A percentile compares a stretch with the other conserved stretches of the same genome.
These are phyloP conservation scores for Cichlasoma orientale DNA, from an alignment of 2,797 vertebrate species.

Conservation along the genomic window DNA sequence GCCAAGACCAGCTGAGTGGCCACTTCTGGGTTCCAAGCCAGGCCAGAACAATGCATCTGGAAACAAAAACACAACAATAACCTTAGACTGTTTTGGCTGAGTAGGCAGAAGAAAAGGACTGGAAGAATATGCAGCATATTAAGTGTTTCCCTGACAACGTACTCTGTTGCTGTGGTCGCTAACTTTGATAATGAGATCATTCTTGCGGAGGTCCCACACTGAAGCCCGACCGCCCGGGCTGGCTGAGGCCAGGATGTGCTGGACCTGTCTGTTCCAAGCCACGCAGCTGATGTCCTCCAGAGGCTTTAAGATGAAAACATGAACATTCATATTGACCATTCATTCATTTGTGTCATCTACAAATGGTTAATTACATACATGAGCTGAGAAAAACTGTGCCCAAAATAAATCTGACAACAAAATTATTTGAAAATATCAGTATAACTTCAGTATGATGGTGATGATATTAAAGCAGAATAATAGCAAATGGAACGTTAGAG, in stretches of 20 bases:
- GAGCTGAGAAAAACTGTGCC: not conserved
- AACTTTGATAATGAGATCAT: slow-evolving; percentile 98
- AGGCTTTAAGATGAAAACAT: slow-evolving; percentile 76
- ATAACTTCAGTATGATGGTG: not conserved
- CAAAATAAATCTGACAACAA: not conserved
- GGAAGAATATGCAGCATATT: not conserved
- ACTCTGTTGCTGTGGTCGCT: slow-evolving; percentile 98
- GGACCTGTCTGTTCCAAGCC: slow-evolving; percentile 96
- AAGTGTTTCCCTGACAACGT: slow-evolving; percentile 38
- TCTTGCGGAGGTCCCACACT: slow-evolving; percentile 97
- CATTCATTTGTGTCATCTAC: not conserved
- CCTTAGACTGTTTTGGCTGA: not conserved
- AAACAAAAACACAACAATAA: not conserved
- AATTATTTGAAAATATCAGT: not conserved
- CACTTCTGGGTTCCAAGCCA: slow-evolving; percentile 97
- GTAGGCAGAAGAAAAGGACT: not conserved
- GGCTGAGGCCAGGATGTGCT: slow-evolving; percentile 96
- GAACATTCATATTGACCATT: not conserved
- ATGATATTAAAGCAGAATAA: not conserved
- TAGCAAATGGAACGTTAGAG: not conserved
- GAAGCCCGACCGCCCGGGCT: slow-evolving; percentile 92
- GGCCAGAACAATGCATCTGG: slow-evolving; percentile 97
- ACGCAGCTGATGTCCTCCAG: slow-evolving; percentile 95
- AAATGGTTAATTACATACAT: not conserved
- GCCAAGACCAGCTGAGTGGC: slow-evolving; percentile 96